Percentiles rank a stretch among this genome's conserved stretches.
phyloP scores from a whole-genome alignment of 2,113 vertebrate species.

The Anolis sagrei region DNA sequence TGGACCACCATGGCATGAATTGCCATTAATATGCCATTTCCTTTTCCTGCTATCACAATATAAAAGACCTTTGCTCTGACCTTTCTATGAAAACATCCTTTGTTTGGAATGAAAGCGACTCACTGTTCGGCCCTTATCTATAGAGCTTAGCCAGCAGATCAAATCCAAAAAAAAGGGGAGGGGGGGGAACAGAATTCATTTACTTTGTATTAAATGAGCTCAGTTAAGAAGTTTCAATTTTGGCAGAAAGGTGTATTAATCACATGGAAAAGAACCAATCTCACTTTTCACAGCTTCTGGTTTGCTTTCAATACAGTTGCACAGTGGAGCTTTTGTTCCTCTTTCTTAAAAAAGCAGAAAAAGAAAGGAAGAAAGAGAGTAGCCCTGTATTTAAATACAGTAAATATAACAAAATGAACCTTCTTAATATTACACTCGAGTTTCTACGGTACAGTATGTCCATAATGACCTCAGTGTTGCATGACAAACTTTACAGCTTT shows the following conservation, averaged over 20 bases:
- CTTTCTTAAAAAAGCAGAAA: not conserved
- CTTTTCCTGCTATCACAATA: conserved; percentile 87
- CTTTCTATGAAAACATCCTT: conserved; percentile 91
- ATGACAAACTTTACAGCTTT: conserved; percentile 79
- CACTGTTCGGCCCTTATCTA: conserved; percentile 83
- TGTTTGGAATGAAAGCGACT: conserved; percentile 85
- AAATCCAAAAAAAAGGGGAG: conserved; percentile 76
- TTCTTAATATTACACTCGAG: conserved; percentile 81
- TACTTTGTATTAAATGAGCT: conserved; percentile 88
- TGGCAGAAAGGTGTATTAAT: conserved; percentile 89
- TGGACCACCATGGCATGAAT: conserved; percentile 79
- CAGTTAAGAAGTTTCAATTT: conserved; percentile 85
- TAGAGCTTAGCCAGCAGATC: conserved; percentile 81
- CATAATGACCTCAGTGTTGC: conserved; percentile 86
- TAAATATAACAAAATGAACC: conserved; percentile 87
- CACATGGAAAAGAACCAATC: conserved; percentile 84
- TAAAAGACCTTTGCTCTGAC: conserved; percentile 81
- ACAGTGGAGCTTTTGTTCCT: conserved; percentile 86
- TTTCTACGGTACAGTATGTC: conserved; percentile 79
- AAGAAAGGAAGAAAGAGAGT: conserved; percentile 56
- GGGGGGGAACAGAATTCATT: conserved; percentile 83
- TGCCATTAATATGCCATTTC: conserved; percentile 87
- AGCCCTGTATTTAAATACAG: conserved; percentile 87
- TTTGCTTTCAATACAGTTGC: conserved; percentile 82
- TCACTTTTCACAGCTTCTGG: conserved; percentile 86